Conservation (phyloP, 1,140 invertebrate species). For the Triops longicaudatus region DNA sequence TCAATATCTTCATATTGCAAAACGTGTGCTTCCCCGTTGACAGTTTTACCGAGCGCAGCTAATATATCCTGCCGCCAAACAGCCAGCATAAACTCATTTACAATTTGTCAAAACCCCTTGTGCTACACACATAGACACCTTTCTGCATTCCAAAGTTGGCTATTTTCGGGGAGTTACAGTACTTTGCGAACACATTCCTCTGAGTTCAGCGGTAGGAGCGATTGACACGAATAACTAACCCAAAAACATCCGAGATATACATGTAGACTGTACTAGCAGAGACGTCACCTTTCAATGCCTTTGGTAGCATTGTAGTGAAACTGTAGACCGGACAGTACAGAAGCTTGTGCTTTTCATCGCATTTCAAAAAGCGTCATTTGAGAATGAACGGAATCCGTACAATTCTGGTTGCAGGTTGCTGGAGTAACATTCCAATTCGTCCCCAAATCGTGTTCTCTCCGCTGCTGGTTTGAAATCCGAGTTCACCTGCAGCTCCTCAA, state of each 20-base stretch:
- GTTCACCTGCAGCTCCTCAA: background rate
- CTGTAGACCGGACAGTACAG: background rate
- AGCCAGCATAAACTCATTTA: background rate
- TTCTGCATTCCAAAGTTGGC: background rate
- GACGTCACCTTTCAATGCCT: too few species aligned
- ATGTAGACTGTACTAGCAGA: too few species aligned
- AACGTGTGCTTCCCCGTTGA: background rate
- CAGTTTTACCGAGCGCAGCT: background rate
- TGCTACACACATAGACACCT: background rate
- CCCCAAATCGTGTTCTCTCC: background rate
- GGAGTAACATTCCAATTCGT: background rate
- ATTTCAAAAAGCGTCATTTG: conserved; percentile 3
- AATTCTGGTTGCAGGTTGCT: conserved; percentile 14
- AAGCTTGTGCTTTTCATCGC: background rate
- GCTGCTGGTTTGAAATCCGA: background rate
- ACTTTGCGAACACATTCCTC: background rate
- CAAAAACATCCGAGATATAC: too few species aligned
- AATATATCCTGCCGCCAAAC: background rate
- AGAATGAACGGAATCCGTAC: conserved; percentile 2
- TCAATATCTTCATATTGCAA: background rate
- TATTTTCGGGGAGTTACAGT: background rate
- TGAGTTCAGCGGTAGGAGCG: too few species aligned
- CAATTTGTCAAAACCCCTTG: conserved; percentile 6
- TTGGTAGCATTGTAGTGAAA: too few species aligned
- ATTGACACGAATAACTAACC: too few species aligned